Conservation (phyloP, 2,888 invertebrate genomes). For the Sminthurides aquaticus region DNA sequence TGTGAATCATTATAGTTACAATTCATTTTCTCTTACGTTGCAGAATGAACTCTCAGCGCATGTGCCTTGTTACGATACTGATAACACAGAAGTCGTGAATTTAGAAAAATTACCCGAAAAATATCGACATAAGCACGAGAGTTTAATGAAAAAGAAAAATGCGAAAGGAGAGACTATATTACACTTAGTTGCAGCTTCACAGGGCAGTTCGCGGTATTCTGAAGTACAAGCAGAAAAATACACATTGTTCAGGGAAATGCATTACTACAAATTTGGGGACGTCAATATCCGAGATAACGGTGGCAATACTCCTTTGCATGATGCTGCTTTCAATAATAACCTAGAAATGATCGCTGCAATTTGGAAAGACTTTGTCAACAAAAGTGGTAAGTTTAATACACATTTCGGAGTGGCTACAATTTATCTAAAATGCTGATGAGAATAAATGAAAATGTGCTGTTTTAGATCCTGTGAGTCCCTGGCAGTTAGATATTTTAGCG, state of each 20-base stretch:
- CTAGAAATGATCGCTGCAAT: conserved; percentile 8
- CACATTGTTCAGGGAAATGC: background rate
- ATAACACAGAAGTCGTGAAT: too few species aligned
- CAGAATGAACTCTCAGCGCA: too few species aligned
- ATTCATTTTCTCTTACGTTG: too few species aligned
- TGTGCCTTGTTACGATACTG: too few species aligned
- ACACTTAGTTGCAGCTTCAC: conserved; percentile 18
- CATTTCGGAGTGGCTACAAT: background rate
- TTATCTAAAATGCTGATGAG: background rate
- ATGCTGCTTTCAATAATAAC: conserved; percentile 20
- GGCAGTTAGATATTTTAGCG: conserved; percentile 14
- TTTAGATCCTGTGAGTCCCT: conserved; percentile 6
- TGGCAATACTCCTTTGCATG: conserved; percentile 30
- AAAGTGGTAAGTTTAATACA: conserved; percentile 2
- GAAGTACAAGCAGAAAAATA: background rate
- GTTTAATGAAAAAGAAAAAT: conserved; percentile 4
- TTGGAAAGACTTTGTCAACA: background rate
- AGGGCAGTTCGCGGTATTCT: background rate
- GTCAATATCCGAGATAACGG: conserved; percentile 27
- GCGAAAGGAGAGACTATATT: conserved; percentile 24
- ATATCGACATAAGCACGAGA: background rate
- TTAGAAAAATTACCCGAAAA: background rate
- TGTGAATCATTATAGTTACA: too few species aligned
- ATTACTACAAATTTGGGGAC: conserved; percentile 8
- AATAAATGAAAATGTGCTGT: background rate